These are phyloP conservation scores for Hyperopisus bebe DNA, from an alignment of 2,113 vertebrate species.

Conservation along the genomic window DNA sequence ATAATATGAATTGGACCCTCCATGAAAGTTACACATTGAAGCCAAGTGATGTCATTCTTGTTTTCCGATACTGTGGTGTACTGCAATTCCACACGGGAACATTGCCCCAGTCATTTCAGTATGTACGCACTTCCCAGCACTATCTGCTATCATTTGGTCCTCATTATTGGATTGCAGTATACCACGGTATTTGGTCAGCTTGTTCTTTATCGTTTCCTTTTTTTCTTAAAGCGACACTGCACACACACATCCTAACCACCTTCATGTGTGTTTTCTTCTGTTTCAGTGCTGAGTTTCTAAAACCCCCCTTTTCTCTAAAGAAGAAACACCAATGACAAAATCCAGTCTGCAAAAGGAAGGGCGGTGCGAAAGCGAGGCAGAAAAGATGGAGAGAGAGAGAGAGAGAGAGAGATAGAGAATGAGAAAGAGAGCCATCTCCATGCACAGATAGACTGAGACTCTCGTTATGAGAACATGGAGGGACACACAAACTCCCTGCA, in stretches of 20 bases:
- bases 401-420: slow-evolving; percentile 6
- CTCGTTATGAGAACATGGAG: slow-evolving; percentile 17
- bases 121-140: background rate
- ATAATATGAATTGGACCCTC: background rate
- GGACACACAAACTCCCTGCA: background rate
- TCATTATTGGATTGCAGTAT: background rate
- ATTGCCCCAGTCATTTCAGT: background rate
- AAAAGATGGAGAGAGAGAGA: slow-evolving; percentile 32
- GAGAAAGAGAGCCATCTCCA: slow-evolving; percentile 14
- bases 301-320: slow-evolving; percentile 35
- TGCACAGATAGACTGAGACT: background rate
- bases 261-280: slow-evolving; percentile 32
- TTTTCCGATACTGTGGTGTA: background rate
- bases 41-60: background rate
- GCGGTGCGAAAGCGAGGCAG: slow-evolving; percentile 25
- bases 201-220: background rate
- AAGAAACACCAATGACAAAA: slow-evolving; percentile 39
- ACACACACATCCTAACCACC: slow-evolving; percentile 10
- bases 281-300: slow-evolving; percentile 68
- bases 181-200: background rate
- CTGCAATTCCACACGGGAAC: background rate
- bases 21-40: background rate
- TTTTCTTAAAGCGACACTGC: background rate
- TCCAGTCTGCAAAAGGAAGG: slow-evolving; percentile 29
- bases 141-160: background rate